Conservation (phyloP, 1,140 invertebrate species). For the Cydia strobilella region DNA sequence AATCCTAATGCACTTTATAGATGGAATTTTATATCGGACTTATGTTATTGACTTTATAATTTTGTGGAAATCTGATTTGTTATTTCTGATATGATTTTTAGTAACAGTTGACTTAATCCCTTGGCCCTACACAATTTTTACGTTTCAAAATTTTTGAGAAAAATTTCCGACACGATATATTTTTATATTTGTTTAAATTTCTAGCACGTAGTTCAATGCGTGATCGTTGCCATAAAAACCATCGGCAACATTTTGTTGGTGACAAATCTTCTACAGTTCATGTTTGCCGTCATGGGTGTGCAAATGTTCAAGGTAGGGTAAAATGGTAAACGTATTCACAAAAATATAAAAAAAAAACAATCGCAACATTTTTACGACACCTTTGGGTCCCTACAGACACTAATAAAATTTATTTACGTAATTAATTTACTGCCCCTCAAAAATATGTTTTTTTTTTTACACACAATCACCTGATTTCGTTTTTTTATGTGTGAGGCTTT, state of each 20-base stretch:
- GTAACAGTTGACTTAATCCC: neutral
- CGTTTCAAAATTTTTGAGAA: neutral
- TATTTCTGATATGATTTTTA: neutral
- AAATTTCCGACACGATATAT: constrained; percentile 45
- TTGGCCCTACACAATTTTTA: neutral
- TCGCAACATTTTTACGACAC: constrained; percentile 65
- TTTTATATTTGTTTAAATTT: constrained; percentile 74
- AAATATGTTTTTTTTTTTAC: constrained; percentile 34
- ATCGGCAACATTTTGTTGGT: constrained; percentile 99
- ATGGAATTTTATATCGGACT: too few species aligned
- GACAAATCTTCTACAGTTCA: constrained; percentile 99
- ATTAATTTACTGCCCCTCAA: constrained; percentile 45
- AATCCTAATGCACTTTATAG: too few species aligned
- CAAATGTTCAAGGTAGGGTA: constrained; percentile 98
- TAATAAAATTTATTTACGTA: constrained; percentile 64
- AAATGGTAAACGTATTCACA: constrained; percentile 37
- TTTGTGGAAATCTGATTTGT: neutral
- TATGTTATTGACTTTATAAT: neutral
- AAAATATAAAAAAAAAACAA: constrained; percentile 2
- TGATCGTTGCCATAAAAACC: constrained; percentile 99
- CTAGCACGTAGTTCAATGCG: constrained; percentile 99
- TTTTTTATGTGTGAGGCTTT: constrained; percentile 71
- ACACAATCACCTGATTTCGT: constrained; percentile 76
- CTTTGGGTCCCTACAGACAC: constrained; percentile 76
- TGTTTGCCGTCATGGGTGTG: constrained; percentile 99